Percentiles rank a stretch among this genome's conserved stretches.
These are phyloP conservation scores for Heliconius aoede DNA, from an alignment of 2,888 invertebrate species.

Conservation along the genomic window DNA sequence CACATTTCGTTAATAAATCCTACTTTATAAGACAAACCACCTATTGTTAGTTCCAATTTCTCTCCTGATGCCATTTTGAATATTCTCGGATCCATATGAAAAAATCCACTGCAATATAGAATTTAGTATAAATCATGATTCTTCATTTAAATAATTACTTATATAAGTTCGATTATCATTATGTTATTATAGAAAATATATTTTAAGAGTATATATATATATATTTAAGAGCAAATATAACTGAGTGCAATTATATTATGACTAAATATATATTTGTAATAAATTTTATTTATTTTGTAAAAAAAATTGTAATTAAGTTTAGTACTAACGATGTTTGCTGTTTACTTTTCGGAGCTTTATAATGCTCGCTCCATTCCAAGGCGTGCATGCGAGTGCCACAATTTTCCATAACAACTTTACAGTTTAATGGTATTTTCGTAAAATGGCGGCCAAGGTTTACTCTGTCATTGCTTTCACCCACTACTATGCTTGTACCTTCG, in stretches of 20 bases:
- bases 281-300: neutral
- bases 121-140: neutral
- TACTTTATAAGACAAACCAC: slow-evolving; percentile 68
- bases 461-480: slow-evolving; percentile 84
- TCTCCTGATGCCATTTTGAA: slow-evolving; percentile 78
- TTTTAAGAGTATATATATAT: too few relatives aligned
- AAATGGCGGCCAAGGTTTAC: slow-evolving; percentile 86
- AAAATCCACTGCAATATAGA: slow-evolving; percentile 66
- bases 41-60: slow-evolving; percentile 68
- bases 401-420: slow-evolving; percentile 80
- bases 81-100: slow-evolving; percentile 72
- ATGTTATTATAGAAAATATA: too few relatives aligned
- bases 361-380: slow-evolving; percentile 79
- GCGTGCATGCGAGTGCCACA: slow-evolving; percentile 80
- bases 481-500: slow-evolving; percentile 86
- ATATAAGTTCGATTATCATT: neutral
- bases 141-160: neutral
- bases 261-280: neutral
- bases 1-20: slow-evolving; percentile 80
- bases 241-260: too few relatives aligned
- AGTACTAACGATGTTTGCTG: slow-evolving; percentile 60
- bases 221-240: too few relatives aligned
- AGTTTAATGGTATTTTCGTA: slow-evolving; percentile 77
- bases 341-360: slow-evolving; percentile 73
- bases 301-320: neutral